Conservation (phyloP, 30 jellyfish, hydroid and myxozoan genomes). For the Catostylus mosaicus region DNA sequence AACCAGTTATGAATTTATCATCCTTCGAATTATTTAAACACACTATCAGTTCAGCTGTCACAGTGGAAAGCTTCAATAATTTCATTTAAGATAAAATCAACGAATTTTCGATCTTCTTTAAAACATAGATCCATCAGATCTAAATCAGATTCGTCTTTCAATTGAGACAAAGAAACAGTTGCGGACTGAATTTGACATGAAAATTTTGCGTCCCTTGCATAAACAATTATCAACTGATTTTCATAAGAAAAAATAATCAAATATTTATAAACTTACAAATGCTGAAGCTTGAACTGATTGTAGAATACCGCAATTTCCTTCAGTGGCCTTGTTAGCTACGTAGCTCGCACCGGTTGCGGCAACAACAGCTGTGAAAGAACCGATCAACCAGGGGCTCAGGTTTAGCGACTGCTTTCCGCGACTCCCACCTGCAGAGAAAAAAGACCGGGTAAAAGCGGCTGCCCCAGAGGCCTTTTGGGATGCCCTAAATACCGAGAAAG, state of each 20-base stretch:
- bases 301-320: conserved; percentile 41
- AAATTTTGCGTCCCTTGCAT: background rate
- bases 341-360: conserved; percentile 60
- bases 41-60: too few relatives aligned
- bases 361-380: conserved; percentile 68
- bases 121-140: too few relatives aligned
- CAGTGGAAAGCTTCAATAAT: too few relatives aligned
- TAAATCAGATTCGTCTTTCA: too few relatives aligned
- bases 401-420: conserved; percentile 12
- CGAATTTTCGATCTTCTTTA: too few relatives aligned
- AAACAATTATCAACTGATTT: background rate
- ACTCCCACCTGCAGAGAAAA: conserved; percentile 14
- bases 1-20: too few relatives aligned
- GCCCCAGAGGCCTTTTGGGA: conserved; percentile 28
- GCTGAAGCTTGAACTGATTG: conserved; percentile 75
- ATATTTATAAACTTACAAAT: conserved; percentile 19
- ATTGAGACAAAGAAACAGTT: too few relatives aligned
- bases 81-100: too few relatives aligned
- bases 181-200: background rate
- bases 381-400: conserved; percentile 46
- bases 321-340: conserved; percentile 38
- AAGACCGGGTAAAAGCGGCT: conserved; percentile 6
- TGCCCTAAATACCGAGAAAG: conserved; percentile 32
- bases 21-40: too few relatives aligned
- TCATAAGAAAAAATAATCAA: too few relatives aligned